Percentiles rank a stretch among this genome's conserved stretches.
These are phyloP conservation scores for Globodera ellingtonae DNA, from an alignment of 1,140 invertebrate species.

Conservation along the genomic window DNA sequence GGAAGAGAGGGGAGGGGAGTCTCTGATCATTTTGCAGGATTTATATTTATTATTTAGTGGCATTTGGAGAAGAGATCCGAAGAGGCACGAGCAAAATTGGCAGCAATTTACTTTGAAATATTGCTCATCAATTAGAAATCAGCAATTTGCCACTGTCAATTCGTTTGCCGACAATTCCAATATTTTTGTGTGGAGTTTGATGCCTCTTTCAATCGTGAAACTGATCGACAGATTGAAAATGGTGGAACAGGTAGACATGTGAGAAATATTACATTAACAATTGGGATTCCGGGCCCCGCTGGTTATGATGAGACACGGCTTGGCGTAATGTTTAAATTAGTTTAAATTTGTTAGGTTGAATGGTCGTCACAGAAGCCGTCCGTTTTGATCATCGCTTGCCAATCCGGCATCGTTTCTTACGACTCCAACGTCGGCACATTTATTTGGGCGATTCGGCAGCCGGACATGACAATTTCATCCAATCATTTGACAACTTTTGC, in stretches of 20 bases:
- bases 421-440: conserved; percentile 11
- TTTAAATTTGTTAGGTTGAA: conserved; percentile 19
- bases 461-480: conserved; percentile 21
- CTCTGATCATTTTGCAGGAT: no score
- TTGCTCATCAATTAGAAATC: conserved; percentile 3
- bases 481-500: conserved; percentile 27
- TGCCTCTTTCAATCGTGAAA: not conserved
- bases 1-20: no score
- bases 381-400: conserved; percentile 27
- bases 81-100: conserved; percentile 19
- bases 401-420: conserved; percentile 13
- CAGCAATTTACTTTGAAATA: conserved; percentile 4
- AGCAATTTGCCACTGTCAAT: conserved; percentile 22
- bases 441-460: conserved; percentile 31
- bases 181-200: not conserved
- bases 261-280: not conserved
- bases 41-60: not conserved
- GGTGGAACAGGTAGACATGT: not conserved
- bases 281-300: not conserved
- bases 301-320: conserved; percentile 25
- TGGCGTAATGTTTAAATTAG: conserved; percentile 3
- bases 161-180: not conserved
- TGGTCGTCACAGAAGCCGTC: conserved; percentile 3
- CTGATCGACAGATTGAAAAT: conserved; percentile 30
- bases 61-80: conserved; percentile 8